phyloP scores from a whole-genome alignment of 2,888 invertebrate species.

The Lasioglossum malachurum region DNA sequence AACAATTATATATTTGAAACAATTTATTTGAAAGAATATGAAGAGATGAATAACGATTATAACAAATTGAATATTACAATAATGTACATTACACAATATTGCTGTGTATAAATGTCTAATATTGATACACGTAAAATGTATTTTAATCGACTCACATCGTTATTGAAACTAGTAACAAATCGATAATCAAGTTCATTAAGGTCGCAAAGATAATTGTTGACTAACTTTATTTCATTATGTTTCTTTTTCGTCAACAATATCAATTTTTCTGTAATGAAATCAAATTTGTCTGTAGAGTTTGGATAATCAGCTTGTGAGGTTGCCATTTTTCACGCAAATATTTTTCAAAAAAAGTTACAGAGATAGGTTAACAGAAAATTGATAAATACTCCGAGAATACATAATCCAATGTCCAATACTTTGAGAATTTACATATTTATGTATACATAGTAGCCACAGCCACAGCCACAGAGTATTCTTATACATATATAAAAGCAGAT shows the following conservation, averaged over 20 bases:
- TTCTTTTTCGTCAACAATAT: slow-evolving; percentile 70
- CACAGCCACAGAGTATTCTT: not conserved
- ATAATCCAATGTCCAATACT: not conserved
- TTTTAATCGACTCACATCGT: slow-evolving; percentile 81
- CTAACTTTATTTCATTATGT: slow-evolving; percentile 75
- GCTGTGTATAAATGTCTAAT: not conserved
- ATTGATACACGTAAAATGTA: not conserved
- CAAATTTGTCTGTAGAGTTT: slow-evolving; percentile 67
- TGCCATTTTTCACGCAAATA: slow-evolving; percentile 30
- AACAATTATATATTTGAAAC: not conserved
- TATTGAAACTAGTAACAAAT: slow-evolving; percentile 84
- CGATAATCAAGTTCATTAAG: slow-evolving; percentile 88
- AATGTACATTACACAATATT: not conserved
- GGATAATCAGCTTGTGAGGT: slow-evolving; percentile 5
- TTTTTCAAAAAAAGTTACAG: not conserved
- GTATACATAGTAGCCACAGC: not conserved
- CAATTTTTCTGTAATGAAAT: slow-evolving; percentile 72
- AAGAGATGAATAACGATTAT: not conserved
- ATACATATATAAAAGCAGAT: too few relatives aligned
- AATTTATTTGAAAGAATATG: not conserved
- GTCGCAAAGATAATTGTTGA: slow-evolving; percentile 87
- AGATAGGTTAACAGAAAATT: not conserved
- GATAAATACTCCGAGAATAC: not conserved
- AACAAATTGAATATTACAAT: not conserved
- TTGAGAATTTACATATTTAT: not conserved